Evolutionary conservation across 1,140 invertebrate species (phyloP).

Genomic region (Paraescarpia echinospica): DNA sequence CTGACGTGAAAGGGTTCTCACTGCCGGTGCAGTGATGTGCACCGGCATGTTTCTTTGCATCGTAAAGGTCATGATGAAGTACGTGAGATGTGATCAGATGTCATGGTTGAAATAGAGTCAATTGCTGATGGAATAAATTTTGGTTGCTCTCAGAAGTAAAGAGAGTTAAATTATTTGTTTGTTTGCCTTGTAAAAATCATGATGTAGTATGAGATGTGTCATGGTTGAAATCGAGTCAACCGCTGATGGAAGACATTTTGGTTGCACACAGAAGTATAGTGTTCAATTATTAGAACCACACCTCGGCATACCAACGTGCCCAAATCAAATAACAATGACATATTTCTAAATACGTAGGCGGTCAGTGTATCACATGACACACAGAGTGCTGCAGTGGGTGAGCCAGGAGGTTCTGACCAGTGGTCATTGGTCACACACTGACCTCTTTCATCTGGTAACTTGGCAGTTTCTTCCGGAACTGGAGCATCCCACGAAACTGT

Average conservation of each 20-base stretch:
- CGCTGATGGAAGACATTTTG: not conserved
- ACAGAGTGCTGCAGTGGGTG: not conserved
- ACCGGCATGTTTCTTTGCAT: too few relatives aligned
- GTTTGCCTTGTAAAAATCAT: too few relatives aligned
- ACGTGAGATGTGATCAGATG: not conserved
- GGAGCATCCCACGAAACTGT: constrained; percentile 40
- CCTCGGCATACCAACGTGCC: too few relatives aligned
- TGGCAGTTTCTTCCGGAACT: constrained; percentile 46
- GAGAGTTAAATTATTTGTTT: too few relatives aligned
- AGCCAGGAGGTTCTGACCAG: not conserved
- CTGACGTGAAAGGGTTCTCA: too few relatives aligned
- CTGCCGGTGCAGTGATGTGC: too few relatives aligned
- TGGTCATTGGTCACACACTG: not conserved
- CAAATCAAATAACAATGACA: too few relatives aligned
- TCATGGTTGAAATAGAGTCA: not conserved
- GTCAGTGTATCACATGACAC: not conserved
- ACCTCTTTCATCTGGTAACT: constrained; percentile 46
- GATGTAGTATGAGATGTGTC: not conserved
- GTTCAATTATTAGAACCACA: too few relatives aligned
- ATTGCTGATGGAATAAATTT: not conserved
- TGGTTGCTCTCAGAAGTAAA: too few relatives aligned
- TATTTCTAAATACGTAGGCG: too few relatives aligned
- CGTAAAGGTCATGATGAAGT: too few relatives aligned
- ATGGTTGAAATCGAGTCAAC: not conserved
- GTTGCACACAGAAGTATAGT: too few relatives aligned